phyloP scores from a whole-genome alignment of 2,888 invertebrate species.

The Ophion ventricosus region DNA sequence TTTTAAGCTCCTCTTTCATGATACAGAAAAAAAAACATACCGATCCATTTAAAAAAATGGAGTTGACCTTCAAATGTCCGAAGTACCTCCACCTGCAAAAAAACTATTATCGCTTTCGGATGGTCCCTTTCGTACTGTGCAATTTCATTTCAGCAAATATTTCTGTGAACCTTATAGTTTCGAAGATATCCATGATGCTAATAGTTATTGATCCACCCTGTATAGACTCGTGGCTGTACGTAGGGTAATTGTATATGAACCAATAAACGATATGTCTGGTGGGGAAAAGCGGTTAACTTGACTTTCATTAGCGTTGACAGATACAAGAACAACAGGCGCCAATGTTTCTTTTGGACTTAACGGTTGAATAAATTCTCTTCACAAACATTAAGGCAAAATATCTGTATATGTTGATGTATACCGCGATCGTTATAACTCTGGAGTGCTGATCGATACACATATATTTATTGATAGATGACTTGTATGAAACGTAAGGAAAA shows the following conservation, averaged over 20 bases:
- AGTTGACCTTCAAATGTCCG: too few relatives aligned
- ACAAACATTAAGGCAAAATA: slow-evolving; percentile 9
- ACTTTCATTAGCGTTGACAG: background rate
- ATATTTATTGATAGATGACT: background rate
- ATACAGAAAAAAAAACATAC: too few relatives aligned
- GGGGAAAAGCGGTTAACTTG: background rate
- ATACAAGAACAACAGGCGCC: background rate
- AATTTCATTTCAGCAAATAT: too few relatives aligned
- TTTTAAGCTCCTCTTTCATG: too few relatives aligned
- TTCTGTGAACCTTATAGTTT: too few relatives aligned
- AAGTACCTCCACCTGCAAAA: too few relatives aligned
- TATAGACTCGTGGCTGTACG: too few relatives aligned
- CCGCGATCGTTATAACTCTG: slow-evolving; percentile 10
- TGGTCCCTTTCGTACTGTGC: too few relatives aligned
- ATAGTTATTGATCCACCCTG: too few relatives aligned
- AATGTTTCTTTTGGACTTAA: background rate
- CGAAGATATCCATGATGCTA: too few relatives aligned
- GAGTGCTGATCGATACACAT: background rate
- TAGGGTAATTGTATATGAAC: background rate
- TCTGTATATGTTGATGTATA: slow-evolving; percentile 27
- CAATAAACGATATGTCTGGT: background rate
- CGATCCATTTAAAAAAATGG: too few relatives aligned
- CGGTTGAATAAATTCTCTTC: background rate
- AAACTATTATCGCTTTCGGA: too few relatives aligned
- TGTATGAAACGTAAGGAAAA: background rate